phyloP scores from a whole-genome alignment of 2,888 invertebrate genomes.

The Pomacea canaliculata region DNA sequence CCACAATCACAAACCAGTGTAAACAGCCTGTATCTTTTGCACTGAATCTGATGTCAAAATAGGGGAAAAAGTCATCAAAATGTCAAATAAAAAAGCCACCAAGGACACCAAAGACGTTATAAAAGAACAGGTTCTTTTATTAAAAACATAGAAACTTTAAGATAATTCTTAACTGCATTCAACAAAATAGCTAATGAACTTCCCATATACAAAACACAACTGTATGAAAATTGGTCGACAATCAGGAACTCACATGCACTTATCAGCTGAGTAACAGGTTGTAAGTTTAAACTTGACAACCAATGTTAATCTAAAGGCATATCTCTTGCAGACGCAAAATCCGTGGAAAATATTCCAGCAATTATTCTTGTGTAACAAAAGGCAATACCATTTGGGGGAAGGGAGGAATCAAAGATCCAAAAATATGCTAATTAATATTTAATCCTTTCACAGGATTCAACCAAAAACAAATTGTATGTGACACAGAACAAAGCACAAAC shows the following conservation, averaged over 20 bases:
- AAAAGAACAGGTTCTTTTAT: constrained; percentile 50
- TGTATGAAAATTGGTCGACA: constrained; percentile 51
- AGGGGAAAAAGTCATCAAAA: constrained; percentile 18
- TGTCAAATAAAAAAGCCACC: constrained; percentile 33
- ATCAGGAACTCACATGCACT: constrained; percentile 25
- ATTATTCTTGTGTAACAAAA: constrained; percentile 3
- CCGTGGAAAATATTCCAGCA: constrained; percentile 1
- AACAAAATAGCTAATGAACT: constrained; percentile 58
- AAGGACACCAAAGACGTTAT: constrained; percentile 43
- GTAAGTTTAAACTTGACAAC: constrained; percentile 4
- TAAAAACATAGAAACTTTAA: constrained; percentile 60
- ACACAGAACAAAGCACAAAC: no score
- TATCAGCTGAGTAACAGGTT: constrained; percentile 23
- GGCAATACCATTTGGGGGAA: constrained; percentile 6
- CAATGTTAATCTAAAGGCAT: constrained; percentile 17
- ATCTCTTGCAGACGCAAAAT: constrained; percentile 1
- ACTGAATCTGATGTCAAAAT: constrained; percentile 16
- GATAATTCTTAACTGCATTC: constrained; percentile 46
- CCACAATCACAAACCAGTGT: constrained; percentile 21
- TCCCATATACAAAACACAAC: constrained; percentile 59
- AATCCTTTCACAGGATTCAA: constrained; percentile 2
- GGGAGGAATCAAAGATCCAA: constrained; percentile 33
- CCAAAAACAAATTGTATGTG: background rate
- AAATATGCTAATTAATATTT: constrained; percentile 35
- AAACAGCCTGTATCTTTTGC: constrained; percentile 14